phyloP scores from a whole-genome alignment of 1,140 invertebrate genomes.

The Patella vulgata region DNA sequence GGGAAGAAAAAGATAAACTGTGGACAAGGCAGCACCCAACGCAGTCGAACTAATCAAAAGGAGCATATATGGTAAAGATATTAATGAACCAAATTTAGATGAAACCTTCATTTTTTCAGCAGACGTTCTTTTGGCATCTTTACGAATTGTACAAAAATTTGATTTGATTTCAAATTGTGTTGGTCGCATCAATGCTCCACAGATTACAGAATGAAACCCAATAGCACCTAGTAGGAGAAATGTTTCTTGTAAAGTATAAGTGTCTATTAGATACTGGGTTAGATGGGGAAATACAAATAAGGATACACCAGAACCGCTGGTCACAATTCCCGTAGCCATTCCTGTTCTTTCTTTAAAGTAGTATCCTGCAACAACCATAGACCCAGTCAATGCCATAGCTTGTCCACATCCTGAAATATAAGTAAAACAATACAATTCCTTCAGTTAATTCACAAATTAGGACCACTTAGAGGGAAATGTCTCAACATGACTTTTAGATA shows the following conservation, averaged over 20 bases:
- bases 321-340: conserved; percentile 86
- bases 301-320: conserved; percentile 88
- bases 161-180: conserved; percentile 4
- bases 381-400: conserved; percentile 23
- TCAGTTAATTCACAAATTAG: too few relatives aligned
- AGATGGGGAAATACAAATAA: conserved; percentile 79
- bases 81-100: too few relatives aligned
- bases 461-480: too few relatives aligned
- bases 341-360: conserved; percentile 90
- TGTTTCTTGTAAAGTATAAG: conserved; percentile 77
- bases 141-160: too few relatives aligned
- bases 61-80: too few relatives aligned
- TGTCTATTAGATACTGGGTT: conserved; percentile 72
- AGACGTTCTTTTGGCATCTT: too few relatives aligned
- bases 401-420: conserved; percentile 36
- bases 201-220: conserved; percentile 71
- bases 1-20: too few relatives aligned
- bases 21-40: too few relatives aligned
- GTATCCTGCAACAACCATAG: conserved; percentile 73
- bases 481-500: too few relatives aligned
- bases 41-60: too few relatives aligned
- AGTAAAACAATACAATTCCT: too few relatives aligned
- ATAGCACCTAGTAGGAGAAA: conserved; percentile 88
- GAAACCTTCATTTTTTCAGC: too few relatives aligned
- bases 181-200: conserved; percentile 30